phyloP scores from a whole-genome alignment of 2,113 vertebrate species.

The Scomber japonicus region DNA sequence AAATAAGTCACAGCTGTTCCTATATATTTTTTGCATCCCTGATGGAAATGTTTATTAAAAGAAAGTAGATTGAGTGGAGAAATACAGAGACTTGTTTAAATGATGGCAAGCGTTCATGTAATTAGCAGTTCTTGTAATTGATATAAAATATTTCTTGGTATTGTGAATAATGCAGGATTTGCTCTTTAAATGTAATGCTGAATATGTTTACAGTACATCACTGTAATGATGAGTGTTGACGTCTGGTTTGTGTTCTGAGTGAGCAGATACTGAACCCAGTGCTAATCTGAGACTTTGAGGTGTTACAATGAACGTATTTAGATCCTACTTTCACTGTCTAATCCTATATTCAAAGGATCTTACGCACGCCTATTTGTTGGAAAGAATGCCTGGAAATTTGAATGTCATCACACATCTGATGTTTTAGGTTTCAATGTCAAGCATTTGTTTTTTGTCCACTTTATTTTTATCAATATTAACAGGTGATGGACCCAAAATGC shows the following conservation, averaged over 20 bases:
- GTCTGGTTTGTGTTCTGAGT: not conserved
- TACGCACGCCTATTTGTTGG: not conserved
- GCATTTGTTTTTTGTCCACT: constrained; percentile 3
- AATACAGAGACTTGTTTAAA: too few relatives aligned
- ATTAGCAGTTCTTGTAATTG: not conserved
- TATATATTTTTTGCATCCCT: too few relatives aligned
- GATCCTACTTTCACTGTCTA: constrained; percentile 32
- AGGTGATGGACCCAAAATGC: not conserved
- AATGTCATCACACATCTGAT: constrained; percentile 1
- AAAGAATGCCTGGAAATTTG: constrained; percentile 1
- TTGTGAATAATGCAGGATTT: not conserved
- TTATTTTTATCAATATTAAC: constrained; percentile 8
- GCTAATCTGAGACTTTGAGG: constrained; percentile 46
- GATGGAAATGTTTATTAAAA: too few relatives aligned
- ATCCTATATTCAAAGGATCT: constrained; percentile 21
- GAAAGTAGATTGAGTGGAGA: too few relatives aligned
- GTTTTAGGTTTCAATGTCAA: constrained; percentile 10
- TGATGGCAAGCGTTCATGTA: too few relatives aligned
- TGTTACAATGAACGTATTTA: constrained; percentile 42
- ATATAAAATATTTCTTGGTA: not conserved
- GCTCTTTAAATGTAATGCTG: not conserved
- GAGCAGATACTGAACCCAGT: constrained; percentile 19
- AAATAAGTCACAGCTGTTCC: too few relatives aligned
- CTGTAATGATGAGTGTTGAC: not conserved
- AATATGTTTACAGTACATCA: not conserved